Percentiles rank a stretch among this genome's conserved stretches.
Conservation (phyloP, 2,888 invertebrate species). For the Andrena praecox region DNA sequence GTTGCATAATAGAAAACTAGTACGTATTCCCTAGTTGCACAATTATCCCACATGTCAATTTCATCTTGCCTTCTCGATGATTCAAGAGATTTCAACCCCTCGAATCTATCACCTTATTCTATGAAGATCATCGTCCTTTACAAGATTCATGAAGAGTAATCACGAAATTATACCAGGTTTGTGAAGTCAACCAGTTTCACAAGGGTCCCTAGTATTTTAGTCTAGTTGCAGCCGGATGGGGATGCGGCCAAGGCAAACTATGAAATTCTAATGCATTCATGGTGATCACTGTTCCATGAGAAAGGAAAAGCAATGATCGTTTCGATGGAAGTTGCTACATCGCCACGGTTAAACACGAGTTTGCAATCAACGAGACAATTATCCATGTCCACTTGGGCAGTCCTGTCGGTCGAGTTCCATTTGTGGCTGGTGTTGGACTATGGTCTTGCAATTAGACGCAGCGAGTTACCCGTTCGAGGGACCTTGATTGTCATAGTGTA, state of each 20-base stretch:
- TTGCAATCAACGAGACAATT: slow-evolving; percentile 54
- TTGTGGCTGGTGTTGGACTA: slow-evolving; percentile 54
- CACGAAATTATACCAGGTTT: neutral
- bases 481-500: slow-evolving; percentile 61
- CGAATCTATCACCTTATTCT: neutral
- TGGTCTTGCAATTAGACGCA: slow-evolving; percentile 55
- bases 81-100: neutral
- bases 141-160: neutral
- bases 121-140: neutral
- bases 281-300: slow-evolving; percentile 23
- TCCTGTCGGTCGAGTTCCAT: slow-evolving; percentile 47
- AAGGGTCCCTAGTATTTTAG: neutral
- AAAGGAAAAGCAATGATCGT: slow-evolving; percentile 39
- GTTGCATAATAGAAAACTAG: no score
- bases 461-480: slow-evolving; percentile 33
- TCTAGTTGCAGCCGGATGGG: neutral
- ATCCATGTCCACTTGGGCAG: slow-evolving; percentile 49
- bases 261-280: slow-evolving; percentile 50
- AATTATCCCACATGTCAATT: no score
- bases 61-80: no score
- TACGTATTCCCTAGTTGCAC: no score
- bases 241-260: slow-evolving; percentile 10
- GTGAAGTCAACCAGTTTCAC: neutral
- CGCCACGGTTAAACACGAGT: slow-evolving; percentile 44
- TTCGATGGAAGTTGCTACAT: slow-evolving; percentile 38